Percentiles rank a stretch among this genome's conserved stretches.
phyloP scores from a whole-genome alignment of 1,140 invertebrate species.

The Dryas iulia region DNA sequence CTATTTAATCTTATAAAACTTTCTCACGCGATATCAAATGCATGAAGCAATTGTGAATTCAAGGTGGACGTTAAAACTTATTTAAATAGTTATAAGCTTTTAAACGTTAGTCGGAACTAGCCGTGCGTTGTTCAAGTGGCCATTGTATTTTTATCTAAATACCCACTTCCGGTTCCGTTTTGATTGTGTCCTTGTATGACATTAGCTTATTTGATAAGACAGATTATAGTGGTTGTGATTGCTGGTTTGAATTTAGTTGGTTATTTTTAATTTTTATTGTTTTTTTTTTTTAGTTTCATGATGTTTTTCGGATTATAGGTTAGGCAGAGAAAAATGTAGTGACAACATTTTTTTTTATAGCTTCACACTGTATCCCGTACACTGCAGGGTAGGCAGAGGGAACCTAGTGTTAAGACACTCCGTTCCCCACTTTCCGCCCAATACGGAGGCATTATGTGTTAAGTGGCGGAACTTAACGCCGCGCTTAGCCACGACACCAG shows the following conservation, averaged over 20 bases:
- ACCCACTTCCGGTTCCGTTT: neutral
- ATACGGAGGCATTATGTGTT: no score
- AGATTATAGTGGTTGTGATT: neutral
- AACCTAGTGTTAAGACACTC: no score
- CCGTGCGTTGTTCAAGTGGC: neutral
- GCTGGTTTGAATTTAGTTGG: no score
- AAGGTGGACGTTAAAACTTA: slow-evolving; percentile 24
- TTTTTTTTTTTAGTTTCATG: neutral
- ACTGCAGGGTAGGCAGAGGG: no score
- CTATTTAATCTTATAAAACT: slow-evolving; percentile 28
- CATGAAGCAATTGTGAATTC: slow-evolving; percentile 24
- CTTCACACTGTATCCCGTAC: no score
- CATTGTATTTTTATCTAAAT: slow-evolving; percentile 5
- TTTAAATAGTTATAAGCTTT: slow-evolving; percentile 29
- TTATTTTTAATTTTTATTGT: neutral
- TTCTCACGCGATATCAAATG: slow-evolving; percentile 30
- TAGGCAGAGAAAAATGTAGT: no score
- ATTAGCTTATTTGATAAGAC: neutral
- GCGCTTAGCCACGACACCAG: no score
- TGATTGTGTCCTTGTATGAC: neutral
- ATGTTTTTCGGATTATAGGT: no score
- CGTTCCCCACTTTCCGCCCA: no score
- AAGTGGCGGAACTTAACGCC: no score
- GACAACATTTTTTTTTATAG: no score
- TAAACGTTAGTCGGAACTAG: slow-evolving; percentile 10